Evolutionary conservation across 2,888 invertebrate species (phyloP).

Genomic region (Dicyrtomina minuta): DNA sequence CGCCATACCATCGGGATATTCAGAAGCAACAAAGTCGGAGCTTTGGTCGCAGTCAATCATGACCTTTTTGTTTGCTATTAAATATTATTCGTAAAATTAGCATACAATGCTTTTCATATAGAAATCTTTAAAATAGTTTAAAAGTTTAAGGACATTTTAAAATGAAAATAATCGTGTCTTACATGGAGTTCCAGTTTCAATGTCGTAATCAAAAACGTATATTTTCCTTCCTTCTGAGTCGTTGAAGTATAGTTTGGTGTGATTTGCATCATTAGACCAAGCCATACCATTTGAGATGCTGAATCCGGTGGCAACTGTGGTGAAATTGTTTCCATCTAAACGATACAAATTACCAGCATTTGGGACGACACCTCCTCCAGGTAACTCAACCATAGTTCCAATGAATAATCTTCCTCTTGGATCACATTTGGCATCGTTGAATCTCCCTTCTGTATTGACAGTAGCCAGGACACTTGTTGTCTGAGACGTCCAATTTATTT

Average conservation of each 20-base stretch:
- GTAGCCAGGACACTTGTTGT: constrained; percentile 13
- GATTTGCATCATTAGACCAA: constrained; percentile 33
- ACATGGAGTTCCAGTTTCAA: constrained; percentile 30
- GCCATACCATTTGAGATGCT: constrained; percentile 38
- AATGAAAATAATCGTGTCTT: constrained; percentile 7
- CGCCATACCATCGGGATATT: constrained; percentile 37
- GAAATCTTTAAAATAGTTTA: not conserved
- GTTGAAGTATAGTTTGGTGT: constrained; percentile 34
- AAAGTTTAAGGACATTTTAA: not conserved
- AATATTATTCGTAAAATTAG: not conserved
- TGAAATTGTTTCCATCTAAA: constrained; percentile 20
- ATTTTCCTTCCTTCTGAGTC: constrained; percentile 36
- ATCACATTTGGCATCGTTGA: constrained; percentile 37
- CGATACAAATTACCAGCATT: constrained; percentile 33
- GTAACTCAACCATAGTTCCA: constrained; percentile 21
- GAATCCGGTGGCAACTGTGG: constrained; percentile 25
- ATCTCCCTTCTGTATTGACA: constrained; percentile 16
- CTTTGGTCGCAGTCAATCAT: constrained; percentile 25
- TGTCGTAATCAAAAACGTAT: constrained; percentile 36
- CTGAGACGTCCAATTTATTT: constrained; percentile 28
- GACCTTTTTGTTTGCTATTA: constrained; percentile 27
- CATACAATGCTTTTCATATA: not conserved
- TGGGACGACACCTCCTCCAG: not conserved
- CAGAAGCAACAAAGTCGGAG: constrained; percentile 22
- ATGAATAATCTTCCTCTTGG: constrained; percentile 36